A percentile compares a stretch with the other conserved stretches of the same genome.
phyloP scores from a whole-genome alignment of 1,140 invertebrate genomes.

The Dermatophagoides farinae region DNA sequence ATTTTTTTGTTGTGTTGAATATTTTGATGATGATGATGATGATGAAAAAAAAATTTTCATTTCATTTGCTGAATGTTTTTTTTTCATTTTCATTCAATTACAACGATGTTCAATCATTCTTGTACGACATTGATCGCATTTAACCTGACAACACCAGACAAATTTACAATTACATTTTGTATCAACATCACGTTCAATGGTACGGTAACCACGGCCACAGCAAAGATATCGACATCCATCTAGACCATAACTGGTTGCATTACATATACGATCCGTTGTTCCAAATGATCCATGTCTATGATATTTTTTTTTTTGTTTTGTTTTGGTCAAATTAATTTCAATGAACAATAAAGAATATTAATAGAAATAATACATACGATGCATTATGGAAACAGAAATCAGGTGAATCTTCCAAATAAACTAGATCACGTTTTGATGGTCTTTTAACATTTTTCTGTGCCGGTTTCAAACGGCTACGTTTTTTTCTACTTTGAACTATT shows the following conservation, averaged over 20 bases:
- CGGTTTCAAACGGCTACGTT: constrained; percentile 16
- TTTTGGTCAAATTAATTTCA: neutral
- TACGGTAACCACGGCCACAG: constrained; percentile 55
- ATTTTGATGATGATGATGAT: no score
- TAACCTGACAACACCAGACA: constrained; percentile 83
- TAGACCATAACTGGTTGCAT: constrained; percentile 48
- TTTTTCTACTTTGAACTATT: constrained; percentile 10
- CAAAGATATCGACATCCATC: constrained; percentile 66
- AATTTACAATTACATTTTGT: constrained; percentile 79
- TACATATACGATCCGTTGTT: constrained; percentile 52
- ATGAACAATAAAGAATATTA: neutral
- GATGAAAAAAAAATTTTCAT: no score
- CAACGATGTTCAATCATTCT: constrained; percentile 9
- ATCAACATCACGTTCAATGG: constrained; percentile 42
- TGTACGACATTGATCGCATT: constrained; percentile 52
- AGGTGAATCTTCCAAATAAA: constrained; percentile 60
- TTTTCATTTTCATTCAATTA: no score
- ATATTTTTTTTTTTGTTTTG: no score
- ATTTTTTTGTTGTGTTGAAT: no score
- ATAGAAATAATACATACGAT: constrained; percentile 41
- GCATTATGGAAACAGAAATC: constrained; percentile 67
- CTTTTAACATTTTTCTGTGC: constrained; percentile 18
- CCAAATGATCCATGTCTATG: constrained; percentile 53
- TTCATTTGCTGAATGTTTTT: no score
- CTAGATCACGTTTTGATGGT: constrained; percentile 35